Evolutionary conservation across 2,797 vertebrate genomes (phyloP).

Genomic region (Urosaurus nigricauda): DNA sequence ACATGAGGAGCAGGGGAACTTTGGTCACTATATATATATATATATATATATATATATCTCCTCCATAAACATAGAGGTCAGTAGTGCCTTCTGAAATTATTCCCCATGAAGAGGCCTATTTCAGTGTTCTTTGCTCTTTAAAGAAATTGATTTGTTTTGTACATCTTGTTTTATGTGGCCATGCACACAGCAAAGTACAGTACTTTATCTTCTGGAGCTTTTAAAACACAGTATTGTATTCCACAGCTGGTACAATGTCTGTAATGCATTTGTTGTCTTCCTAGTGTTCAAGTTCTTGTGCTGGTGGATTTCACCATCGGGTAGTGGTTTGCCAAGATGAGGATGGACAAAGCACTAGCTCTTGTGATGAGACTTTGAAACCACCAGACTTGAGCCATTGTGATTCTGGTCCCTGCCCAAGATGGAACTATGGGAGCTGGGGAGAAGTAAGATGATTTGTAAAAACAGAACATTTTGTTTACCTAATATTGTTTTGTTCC

Average conservation of each 20-base stretch:
- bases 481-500: neutral
- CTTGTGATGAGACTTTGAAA: conserved; percentile 88
- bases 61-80: neutral
- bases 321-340: conserved; percentile 96
- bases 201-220: neutral
- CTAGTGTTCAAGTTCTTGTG: conserved; percentile 96
- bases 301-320: conserved; percentile 89
- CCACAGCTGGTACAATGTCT: neutral
- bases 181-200: neutral
- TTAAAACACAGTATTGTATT: neutral
- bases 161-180: neutral
- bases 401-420: conserved; percentile 92
- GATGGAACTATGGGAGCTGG: conserved; percentile 93
- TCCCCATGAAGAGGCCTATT: neutral
- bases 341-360: conserved; percentile 85
- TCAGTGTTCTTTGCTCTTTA: neutral
- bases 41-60: no score
- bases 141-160: neutral
- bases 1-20: neutral
- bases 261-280: conserved; percentile 30
- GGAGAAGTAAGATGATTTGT: conserved; percentile 87
- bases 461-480: neutral
- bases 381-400: conserved; percentile 90
- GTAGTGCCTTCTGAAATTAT: neutral
- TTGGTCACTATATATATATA: no score